Conservation (phyloP, 1,140 invertebrate genomes). For the Drosophila trapezifrons region DNA sequence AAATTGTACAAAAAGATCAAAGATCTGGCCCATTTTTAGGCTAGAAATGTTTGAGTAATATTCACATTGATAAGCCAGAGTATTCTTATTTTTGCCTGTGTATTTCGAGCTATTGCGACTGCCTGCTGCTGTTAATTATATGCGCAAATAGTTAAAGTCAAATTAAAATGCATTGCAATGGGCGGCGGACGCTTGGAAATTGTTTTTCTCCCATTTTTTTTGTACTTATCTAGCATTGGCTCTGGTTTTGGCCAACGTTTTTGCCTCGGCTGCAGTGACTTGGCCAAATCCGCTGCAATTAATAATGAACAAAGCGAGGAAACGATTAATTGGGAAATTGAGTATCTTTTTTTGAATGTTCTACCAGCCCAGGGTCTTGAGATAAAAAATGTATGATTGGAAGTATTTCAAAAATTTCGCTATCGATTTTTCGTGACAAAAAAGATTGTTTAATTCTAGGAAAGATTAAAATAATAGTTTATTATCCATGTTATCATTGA, state of each 20-base stretch:
- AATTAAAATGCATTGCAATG: slow-evolving; percentile 70
- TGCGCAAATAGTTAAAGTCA: slow-evolving; percentile 75
- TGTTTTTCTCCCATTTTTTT: slow-evolving; percentile 19
- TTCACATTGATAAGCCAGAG: no score
- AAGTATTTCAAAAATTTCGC: no score
- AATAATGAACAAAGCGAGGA: slow-evolving; percentile 15
- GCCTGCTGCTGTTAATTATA: slow-evolving; percentile 59
- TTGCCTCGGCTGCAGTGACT: slow-evolving; percentile 10
- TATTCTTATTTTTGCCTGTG: background rate
- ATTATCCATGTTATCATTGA: background rate
- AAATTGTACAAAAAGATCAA: background rate
- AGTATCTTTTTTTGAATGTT: background rate
- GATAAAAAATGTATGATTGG: no score
- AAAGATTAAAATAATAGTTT: no score
- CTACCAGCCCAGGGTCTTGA: background rate
- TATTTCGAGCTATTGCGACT: slow-evolving; percentile 7
- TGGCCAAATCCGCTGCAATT: slow-evolving; percentile 12
- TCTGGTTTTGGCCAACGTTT: slow-evolving; percentile 16
- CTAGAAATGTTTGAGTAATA: background rate
- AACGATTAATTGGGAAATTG: background rate
- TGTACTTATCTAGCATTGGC: background rate
- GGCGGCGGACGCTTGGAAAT: slow-evolving; percentile 32
- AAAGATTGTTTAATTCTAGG: no score
- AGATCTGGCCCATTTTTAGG: background rate
- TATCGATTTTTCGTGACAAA: no score